Percentiles rank a stretch among this genome's conserved stretches.
Conservation (phyloP, 2,888 invertebrate species). For the Epiblema foenella region DNA sequence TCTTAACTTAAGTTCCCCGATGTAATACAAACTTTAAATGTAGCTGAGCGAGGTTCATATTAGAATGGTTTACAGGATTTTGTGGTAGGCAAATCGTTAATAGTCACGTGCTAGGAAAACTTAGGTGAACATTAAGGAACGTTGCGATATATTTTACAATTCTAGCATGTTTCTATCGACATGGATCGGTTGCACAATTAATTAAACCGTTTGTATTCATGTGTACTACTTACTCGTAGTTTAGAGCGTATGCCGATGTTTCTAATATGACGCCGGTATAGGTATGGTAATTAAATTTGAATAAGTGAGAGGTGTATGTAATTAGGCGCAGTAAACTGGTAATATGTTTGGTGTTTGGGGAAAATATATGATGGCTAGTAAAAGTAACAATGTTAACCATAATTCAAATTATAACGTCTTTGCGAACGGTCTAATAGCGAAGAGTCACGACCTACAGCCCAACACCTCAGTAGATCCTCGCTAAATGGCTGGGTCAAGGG, state of each 20-base stretch:
- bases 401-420: not conserved
- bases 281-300: slow-evolving; percentile 36
- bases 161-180: slow-evolving; percentile 64
- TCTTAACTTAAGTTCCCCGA: not conserved
- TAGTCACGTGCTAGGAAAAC: slow-evolving; percentile 50
- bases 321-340: slow-evolving; percentile 19
- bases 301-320: slow-evolving; percentile 41
- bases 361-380: slow-evolving; percentile 7
- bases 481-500: no score
- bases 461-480: no score
- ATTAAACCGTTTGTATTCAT: slow-evolving; percentile 55
- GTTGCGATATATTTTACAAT: slow-evolving; percentile 59
- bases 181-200: slow-evolving; percentile 63
- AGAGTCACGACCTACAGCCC: no score
- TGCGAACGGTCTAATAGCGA: no score
- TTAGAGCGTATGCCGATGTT: slow-evolving; percentile 44
- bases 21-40: not conserved
- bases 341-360: slow-evolving; percentile 11
- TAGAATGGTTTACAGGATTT: not conserved
- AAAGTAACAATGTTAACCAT: not conserved
- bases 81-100: not conserved
- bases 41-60: slow-evolving; percentile 6
- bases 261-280: slow-evolving; percentile 37
- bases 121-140: slow-evolving; percentile 50
- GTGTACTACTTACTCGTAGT: slow-evolving; percentile 36